These are phyloP conservation scores for Chrysemys picta DNA, from an alignment of 2,113 vertebrate species.

Conservation along the genomic window DNA sequence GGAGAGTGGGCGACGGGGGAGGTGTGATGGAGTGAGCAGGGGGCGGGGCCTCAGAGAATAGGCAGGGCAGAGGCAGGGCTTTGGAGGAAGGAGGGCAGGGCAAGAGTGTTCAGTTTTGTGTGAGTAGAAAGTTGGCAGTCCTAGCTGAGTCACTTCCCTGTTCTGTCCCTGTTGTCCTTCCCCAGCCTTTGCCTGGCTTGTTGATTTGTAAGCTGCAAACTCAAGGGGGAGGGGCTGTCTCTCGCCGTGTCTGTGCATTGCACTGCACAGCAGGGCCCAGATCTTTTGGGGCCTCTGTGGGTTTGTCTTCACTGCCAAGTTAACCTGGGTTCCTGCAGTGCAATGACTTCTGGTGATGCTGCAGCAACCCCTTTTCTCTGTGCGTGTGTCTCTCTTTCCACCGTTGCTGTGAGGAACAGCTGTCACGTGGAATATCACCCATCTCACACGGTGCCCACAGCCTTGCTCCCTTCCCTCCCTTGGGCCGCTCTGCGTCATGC, in stretches of 20 bases:
- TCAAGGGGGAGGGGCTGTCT: not conserved
- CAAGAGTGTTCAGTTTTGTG: too few species aligned
- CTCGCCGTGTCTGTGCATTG: not conserved
- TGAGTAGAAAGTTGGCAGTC: too few species aligned
- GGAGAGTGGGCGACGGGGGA: too few species aligned
- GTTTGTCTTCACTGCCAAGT: not conserved
- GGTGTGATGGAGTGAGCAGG: too few species aligned
- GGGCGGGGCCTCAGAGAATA: too few species aligned
- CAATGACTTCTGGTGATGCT: not conserved
- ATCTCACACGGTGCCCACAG: not conserved
- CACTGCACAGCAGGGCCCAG: not conserved
- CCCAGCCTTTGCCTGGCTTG: not conserved
- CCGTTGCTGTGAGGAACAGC: not conserved
- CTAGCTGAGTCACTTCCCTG: too few species aligned
- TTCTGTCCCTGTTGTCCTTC: too few species aligned
- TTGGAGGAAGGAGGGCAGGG: too few species aligned
- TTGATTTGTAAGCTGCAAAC: not conserved
- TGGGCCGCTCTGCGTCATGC: not conserved
- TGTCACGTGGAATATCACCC: not conserved
- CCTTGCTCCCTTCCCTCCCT: not conserved
- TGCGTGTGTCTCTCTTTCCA: not conserved
- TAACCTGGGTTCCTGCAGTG: not conserved
- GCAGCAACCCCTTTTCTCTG: not conserved
- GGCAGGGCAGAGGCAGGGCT: too few species aligned
- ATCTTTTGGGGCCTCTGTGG: not conserved